These are phyloP conservation scores for Notamacropus eugenii DNA, from an alignment of 2,797 vertebrate species.

Conservation along the genomic window DNA sequence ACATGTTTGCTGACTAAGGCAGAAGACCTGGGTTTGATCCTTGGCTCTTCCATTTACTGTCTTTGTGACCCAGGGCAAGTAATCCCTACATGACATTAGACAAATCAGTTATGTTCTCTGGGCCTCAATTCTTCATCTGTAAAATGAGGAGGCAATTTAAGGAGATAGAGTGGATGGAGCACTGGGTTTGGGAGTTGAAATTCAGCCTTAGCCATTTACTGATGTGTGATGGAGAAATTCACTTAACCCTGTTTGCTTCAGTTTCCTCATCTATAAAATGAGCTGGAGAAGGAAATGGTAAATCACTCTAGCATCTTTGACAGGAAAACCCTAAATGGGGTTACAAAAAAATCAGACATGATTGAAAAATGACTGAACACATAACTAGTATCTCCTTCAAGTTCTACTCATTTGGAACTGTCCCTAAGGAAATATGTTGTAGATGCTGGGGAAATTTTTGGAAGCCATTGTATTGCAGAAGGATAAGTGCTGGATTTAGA, in stretches of 20 bases:
- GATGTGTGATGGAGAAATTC: neutral
- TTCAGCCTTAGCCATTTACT: neutral
- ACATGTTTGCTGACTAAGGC: neutral
- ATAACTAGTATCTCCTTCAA: neutral
- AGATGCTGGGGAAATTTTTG: neutral
- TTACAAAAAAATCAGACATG: neutral
- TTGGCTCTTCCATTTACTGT: neutral
- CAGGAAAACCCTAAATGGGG: too few relatives aligned
- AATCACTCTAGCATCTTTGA: neutral
- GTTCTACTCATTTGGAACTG: neutral
- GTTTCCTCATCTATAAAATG: neutral
- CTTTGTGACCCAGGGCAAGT: neutral
- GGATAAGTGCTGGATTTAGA: neutral
- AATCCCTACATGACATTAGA: neutral
- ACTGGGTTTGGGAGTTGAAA: neutral
- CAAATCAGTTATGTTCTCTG: neutral
- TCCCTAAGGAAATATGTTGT: neutral
- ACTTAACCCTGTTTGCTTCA: neutral
- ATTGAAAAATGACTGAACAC: neutral
- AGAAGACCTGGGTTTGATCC: neutral
- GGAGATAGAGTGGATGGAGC: neutral
- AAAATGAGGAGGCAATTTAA: neutral
- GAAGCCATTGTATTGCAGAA: neutral
- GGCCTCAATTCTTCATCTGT: neutral
- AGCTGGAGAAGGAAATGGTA: neutral